phyloP scores from a whole-genome alignment of 2,888 invertebrate genomes.

The Dorcus hopei region DNA sequence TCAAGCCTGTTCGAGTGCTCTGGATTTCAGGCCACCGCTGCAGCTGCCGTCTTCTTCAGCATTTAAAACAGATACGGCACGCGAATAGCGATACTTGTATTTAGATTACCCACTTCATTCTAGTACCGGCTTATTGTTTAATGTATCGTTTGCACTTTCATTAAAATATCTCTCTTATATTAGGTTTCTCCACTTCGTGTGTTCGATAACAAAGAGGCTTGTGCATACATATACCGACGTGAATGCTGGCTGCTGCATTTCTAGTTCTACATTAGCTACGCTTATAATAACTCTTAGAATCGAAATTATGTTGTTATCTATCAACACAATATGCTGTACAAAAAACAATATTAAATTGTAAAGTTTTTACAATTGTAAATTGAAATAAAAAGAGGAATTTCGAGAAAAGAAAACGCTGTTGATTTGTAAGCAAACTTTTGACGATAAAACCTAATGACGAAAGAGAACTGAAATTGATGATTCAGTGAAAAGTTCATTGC shows the following conservation, averaged over 20 bases:
- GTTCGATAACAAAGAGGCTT: no score
- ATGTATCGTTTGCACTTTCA: conserved; percentile 7
- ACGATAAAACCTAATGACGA: not conserved
- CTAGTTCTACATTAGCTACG: no score
- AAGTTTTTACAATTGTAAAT: no score
- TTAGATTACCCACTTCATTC: conserved; percentile 24
- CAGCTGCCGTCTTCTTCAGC: conserved; percentile 31
- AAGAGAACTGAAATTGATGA: not conserved
- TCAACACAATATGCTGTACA: no score
- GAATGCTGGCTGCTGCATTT: no score
- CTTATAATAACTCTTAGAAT: no score
- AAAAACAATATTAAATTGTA: no score
- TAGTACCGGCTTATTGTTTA: not conserved
- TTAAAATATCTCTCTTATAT: conserved; percentile 1
- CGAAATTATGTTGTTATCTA: no score
- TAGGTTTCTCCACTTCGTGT: not conserved
- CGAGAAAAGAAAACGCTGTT: no score
- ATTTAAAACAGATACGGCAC: conserved; percentile 36
- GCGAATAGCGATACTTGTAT: conserved; percentile 31
- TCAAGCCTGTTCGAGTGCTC: conserved; percentile 25
- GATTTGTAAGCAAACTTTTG: no score
- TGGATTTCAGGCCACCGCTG: conserved; percentile 30
- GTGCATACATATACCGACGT: no score
- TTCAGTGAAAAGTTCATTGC: conserved; percentile 1
- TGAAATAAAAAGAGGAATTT: no score